A percentile compares a stretch with the other conserved stretches of the same genome.
Conservation (phyloP, 2,888 invertebrate genomes). For the Palloptera scutellata region DNA sequence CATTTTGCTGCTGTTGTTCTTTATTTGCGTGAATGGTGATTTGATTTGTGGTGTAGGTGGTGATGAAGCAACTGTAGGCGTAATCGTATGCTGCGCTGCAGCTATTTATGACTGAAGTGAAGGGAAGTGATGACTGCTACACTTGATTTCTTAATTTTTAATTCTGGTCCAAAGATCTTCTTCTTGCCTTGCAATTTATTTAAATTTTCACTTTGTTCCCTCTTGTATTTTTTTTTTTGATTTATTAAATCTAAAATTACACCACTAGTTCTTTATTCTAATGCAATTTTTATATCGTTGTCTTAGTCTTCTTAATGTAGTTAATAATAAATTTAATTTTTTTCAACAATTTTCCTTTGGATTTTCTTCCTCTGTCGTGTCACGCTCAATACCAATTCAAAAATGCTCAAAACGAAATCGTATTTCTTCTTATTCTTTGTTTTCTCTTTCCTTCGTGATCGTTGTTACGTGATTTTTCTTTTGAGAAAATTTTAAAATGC, state of each 20-base stretch:
- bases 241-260: background rate
- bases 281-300: too few relatives aligned
- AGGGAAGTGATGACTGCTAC: background rate
- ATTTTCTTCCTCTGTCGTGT: constrained; percentile 18
- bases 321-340: constrained; percentile 1
- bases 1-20: constrained; percentile 53
- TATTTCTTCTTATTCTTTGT: constrained; percentile 36
- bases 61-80: background rate
- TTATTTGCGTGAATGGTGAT: background rate
- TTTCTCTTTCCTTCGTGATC: constrained; percentile 4
- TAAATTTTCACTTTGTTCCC: background rate
- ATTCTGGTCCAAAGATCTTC: constrained; percentile 14
- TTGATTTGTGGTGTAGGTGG: constrained; percentile 2
- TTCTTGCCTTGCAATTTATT: too few relatives aligned
- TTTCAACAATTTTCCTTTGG: background rate
- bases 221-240: constrained; percentile 5
- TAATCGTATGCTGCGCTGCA: background rate
- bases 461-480: constrained; percentile 14
- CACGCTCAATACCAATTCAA: constrained; percentile 36
- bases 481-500: constrained; percentile 4
- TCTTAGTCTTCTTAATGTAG: background rate
- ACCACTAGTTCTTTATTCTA: too few relatives aligned
- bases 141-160: background rate
- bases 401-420: constrained; percentile 20
- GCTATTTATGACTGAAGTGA: constrained; percentile 1